These are phyloP conservation scores for Sycophila texana DNA, from an alignment of 2,888 invertebrate genomes.

Conservation along the genomic window DNA sequence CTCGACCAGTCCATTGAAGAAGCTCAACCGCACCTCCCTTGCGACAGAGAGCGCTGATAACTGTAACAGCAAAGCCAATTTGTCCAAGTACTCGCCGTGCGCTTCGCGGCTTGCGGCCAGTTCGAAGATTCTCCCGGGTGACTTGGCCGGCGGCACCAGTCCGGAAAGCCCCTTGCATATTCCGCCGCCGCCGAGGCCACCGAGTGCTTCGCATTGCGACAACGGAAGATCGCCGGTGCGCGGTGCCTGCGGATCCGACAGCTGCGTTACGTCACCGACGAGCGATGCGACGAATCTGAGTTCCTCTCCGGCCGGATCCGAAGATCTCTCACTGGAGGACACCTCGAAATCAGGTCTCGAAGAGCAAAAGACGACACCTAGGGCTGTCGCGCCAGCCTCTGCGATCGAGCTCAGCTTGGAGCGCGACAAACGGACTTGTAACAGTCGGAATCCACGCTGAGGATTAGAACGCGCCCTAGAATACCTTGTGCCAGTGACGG, in stretches of 20 bases:
- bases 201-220: conserved; percentile 53
- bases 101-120: conserved; percentile 72
- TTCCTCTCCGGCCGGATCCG: conserved; percentile 69
- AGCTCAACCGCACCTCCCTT: conserved; percentile 69
- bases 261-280: conserved; percentile 70
- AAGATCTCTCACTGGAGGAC: conserved; percentile 69
- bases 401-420: conserved; percentile 63
- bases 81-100: conserved; percentile 74
- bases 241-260: conserved; percentile 61
- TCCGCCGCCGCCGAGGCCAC: conserved; percentile 59
- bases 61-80: conserved; percentile 64
- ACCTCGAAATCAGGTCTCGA: conserved; percentile 56
- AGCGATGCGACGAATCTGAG: conserved; percentile 69
- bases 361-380: conserved; percentile 12
- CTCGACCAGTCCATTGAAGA: conserved; percentile 61
- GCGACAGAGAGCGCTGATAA: conserved; percentile 63
- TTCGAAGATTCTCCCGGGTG: conserved; percentile 71
- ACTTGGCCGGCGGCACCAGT: conserved; percentile 56
- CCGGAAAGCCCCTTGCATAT: conserved; percentile 71
- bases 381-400: conserved; percentile 61
- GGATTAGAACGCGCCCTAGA: conserved; percentile 1
- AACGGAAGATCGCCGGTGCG: conserved; percentile 53
- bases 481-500: conserved; percentile 41
- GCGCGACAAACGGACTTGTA: conserved; percentile 55
- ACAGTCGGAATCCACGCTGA: conserved; percentile 50